Percentiles rank a stretch among this genome's conserved stretches.
Conservation (phyloP, 1,140 invertebrate species). For the Papilio dardanus region DNA sequence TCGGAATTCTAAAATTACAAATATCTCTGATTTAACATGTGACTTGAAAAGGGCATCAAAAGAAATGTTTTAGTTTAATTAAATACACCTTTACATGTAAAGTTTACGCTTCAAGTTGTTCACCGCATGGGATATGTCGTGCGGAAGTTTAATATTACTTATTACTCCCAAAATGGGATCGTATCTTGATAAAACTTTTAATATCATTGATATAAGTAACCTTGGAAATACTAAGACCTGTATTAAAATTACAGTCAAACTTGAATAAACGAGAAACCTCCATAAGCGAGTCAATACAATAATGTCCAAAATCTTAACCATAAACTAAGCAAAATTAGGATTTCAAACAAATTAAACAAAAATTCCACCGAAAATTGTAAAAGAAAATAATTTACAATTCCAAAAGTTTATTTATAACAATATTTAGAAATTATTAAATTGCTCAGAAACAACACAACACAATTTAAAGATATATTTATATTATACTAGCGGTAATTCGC, state of each 20-base stretch:
- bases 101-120: not conserved
- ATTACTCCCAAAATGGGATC: slow-evolving; percentile 15
- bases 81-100: not conserved
- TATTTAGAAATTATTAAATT: no score
- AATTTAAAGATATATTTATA: no score
- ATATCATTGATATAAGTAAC: not conserved
- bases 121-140: not conserved
- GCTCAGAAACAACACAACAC: no score
- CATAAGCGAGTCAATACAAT: no score
- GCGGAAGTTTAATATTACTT: slow-evolving; percentile 32
- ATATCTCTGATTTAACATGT: not conserved
- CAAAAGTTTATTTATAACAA: no score
- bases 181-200: slow-evolving; percentile 9
- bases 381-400: no score
- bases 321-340: no score
- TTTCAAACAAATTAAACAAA: no score
- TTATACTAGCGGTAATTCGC: no score
- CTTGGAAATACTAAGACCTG: not conserved
- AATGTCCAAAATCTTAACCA: no score
- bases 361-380: no score
- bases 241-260: not conserved
- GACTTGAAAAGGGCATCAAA: not conserved
- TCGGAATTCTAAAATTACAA: not conserved
- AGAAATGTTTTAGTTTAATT: slow-evolving; percentile 35
- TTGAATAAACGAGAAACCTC: no score